Base-by-base conservation (phyloP, 2,888 invertebrate species). In the Ctena decussata region DNA sequence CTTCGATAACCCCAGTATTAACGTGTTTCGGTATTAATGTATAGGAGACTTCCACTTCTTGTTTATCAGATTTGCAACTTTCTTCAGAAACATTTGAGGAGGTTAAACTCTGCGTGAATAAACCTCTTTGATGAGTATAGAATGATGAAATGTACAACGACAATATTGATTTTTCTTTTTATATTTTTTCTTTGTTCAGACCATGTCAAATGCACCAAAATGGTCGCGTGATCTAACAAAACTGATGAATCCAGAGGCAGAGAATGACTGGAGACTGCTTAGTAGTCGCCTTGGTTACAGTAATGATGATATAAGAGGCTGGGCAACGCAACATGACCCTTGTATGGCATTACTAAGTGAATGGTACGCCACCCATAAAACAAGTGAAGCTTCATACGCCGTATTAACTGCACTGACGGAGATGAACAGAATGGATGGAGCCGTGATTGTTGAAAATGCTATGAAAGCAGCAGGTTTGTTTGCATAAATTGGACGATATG, bases 331-430 rank as follows among this genome's bases (percentile, higher is more conserved):
- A 77, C 80, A 92, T 39, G 94, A 95, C 79, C 95, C 95, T 6
- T 95, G 94, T 78, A 94, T 95, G 94, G 91, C 93, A 6, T 77
- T 95, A 86, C 88, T 95, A 21, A 94, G 93, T 87, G 95, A 95
- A 84, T 95, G 95, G 95, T 95, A 94, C 84, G 92, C 95, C 76
- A 94, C 93, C 18, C 93, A 94, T 83, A 95, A 93, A 82, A 94
- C 94, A 15, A 91, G 93, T 73, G 95, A 95, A 81, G 94, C 94
- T 21, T 91, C 87, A 6, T 84, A 88, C 77, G 95, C 92, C 21
- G 87, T 95, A 18, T 84, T 94, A 49, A 93, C 89, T 27, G 86
- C 88, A 24, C 90, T 95, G 11, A 92, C 93, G 49, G 95, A 95
- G 60, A 95, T 95, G 91, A 91, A 93, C 77, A 88, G 95, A 53